Conservation (phyloP, 2,113 vertebrate species). For the Malurus alboscapulatus region DNA sequence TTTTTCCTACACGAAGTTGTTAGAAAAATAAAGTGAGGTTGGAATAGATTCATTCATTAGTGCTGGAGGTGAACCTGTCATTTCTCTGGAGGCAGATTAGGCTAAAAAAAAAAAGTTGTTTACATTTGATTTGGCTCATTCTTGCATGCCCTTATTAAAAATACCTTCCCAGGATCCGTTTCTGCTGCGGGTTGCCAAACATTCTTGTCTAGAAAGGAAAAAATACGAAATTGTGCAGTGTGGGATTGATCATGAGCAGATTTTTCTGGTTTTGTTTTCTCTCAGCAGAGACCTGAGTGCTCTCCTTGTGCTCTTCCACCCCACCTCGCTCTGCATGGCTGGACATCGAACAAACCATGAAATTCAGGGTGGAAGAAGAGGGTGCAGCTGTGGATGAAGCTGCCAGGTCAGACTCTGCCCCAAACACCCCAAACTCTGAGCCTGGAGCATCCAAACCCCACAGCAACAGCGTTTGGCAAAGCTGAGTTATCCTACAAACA, state of each 20-base stretch:
- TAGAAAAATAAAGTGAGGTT: not conserved
- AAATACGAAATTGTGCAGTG: not conserved
- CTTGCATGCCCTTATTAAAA: not conserved
- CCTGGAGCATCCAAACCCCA: accelerated
- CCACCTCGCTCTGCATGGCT: accelerated
- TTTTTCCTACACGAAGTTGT: not conserved
- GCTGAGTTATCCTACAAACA: accelerated
- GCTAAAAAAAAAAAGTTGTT: not conserved
- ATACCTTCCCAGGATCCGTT: not conserved
- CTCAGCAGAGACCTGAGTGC: not conserved
- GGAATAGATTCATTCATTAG: not conserved
- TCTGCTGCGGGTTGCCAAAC: not conserved
- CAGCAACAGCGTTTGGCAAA: accelerated
- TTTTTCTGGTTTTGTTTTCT: not conserved
- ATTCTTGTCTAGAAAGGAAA: not conserved
- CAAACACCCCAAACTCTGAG: not conserved
- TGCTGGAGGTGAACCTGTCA: not conserved
- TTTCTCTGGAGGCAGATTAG: not conserved
- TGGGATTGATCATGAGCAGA: not conserved
- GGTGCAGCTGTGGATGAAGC: not conserved
- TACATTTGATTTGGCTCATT: not conserved
- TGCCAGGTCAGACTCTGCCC: not conserved
- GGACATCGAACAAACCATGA: accelerated
- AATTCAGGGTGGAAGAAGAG: accelerated
- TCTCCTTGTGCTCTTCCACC: not conserved